phyloP scores from a whole-genome alignment of 1,140 invertebrate species.

The Ips nitidus region DNA sequence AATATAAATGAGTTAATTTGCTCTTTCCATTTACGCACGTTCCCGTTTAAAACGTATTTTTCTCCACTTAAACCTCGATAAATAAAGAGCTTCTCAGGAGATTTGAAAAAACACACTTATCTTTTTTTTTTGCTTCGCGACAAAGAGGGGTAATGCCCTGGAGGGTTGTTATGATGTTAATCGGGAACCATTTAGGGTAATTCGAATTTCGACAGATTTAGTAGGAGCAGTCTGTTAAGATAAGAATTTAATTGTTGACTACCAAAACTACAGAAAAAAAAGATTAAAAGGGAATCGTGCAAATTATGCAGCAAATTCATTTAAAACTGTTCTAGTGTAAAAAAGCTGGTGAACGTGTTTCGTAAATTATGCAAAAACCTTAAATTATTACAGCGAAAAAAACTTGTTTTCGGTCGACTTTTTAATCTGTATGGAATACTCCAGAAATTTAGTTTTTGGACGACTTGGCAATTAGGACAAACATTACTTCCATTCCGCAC shows the following conservation, averaged over 20 bases:
- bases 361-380: conserved; percentile 5
- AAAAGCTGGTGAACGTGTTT: background rate
- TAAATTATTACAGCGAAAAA: background rate
- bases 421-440: background rate
- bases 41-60: conserved; percentile 2
- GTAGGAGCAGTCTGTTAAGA: too few relatives aligned
- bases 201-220: too few relatives aligned
- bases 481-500: background rate
- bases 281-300: background rate
- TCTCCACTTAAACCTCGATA: conserved; percentile 1
- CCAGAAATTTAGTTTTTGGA: background rate
- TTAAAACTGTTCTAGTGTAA: conserved; percentile 5
- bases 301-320: conserved; percentile 6
- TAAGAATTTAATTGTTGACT: too few relatives aligned
- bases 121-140: background rate
- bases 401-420: background rate
- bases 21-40: conserved; percentile 15
- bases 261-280: background rate
- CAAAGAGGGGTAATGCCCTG: background rate
- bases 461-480: background rate
- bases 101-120: conserved; percentile 4
- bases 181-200: too few relatives aligned
- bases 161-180: too few relatives aligned
- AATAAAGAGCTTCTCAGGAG: conserved; percentile 9
- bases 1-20: conserved; percentile 24